Evolutionary conservation across 2,113 vertebrate genomes (phyloP), one percentile per base, ranked within the genome.

Genomic region (Cyanoderma ruficeps): DNA sequence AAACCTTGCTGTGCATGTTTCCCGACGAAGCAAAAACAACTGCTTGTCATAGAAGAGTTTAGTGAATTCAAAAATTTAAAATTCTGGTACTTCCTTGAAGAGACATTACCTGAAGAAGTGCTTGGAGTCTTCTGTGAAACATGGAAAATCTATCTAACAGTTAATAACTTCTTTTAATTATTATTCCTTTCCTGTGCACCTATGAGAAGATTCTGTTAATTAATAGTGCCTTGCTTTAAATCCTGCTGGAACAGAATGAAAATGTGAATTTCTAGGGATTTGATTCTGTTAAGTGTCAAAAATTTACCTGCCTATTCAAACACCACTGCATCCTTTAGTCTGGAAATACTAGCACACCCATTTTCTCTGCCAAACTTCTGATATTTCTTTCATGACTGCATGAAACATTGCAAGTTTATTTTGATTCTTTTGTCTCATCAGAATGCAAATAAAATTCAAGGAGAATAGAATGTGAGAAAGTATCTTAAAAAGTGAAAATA

Each of bases 371-470:
- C 77, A 93, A 27, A 76, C 61, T 94, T 82, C 80, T 71, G 28
- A 14, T 91, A 78, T 35, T 88, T 88, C 15, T 83, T 94, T 82
- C 67, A 30, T 37, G 61, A 52, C 53, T 61, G 21, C 22, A 72
- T 69, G 46, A 87, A 94, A 75, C 8, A 60, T 13, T 46, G 23
- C 25, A 72, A 87, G 50, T 24, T 41, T 68, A 35, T 61, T 82
- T 91, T 30, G 41, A 69, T 61, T 86, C 82, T 69, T 90, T 89
- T 83, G 37, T 68, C 89, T 91, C 74, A 87, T 79, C 70, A 72
- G 50, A 84, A 91, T 79, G 74, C 80, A 94, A 91, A 83, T 61
- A 93, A 92, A 87, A 94, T 65, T 75, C 74, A 87, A 82, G 50
- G 42, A 82, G 9, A 91, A 92, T 27, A 6, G 81, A 84, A 91